A percentile compares a stretch with the other conserved stretches of the same genome.
Evolutionary conservation across 2,888 invertebrate genomes (phyloP).

Genomic region (Ennomos fuscantarius): DNA sequence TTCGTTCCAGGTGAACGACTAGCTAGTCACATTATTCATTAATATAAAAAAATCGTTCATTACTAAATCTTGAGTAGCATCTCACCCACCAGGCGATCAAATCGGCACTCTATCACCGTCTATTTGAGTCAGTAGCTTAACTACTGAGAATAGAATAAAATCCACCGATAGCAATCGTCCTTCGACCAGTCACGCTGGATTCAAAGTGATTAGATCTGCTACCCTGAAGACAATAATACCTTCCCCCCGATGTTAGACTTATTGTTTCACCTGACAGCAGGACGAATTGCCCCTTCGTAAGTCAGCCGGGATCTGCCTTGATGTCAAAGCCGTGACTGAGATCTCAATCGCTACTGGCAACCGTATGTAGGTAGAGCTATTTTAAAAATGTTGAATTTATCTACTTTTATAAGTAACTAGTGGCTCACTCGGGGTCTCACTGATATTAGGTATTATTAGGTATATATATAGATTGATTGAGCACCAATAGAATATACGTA

Average conservation of each 20-base stretch:
- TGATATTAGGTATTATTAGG: too few relatives aligned
- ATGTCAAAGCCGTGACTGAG: constrained; percentile 29
- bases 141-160: constrained; percentile 5
- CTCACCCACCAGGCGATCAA: too few relatives aligned
- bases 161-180: constrained; percentile 22
- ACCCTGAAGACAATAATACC: constrained; percentile 15
- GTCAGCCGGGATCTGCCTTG: constrained; percentile 9
- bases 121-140: too few relatives aligned
- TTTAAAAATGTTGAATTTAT: constrained; percentile 14
- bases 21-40: too few relatives aligned
- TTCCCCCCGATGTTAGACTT: constrained; percentile 16
- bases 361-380: constrained; percentile 19
- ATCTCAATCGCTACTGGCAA: constrained; percentile 20
- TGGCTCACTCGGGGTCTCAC: too few relatives aligned
- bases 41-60: too few relatives aligned
- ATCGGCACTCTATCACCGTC: too few relatives aligned
- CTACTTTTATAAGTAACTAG: too few relatives aligned
- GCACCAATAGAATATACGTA: too few relatives aligned
- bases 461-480: too few relatives aligned
- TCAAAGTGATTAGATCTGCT: constrained; percentile 14
- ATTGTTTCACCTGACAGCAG: constrained; percentile 15
- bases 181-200: constrained; percentile 11
- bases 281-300: constrained; percentile 18
- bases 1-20: too few relatives aligned
- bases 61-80: too few relatives aligned